These are phyloP conservation scores for Scarus forsteni DNA, from an alignment of 2,797 vertebrate genomes.

Conservation along the genomic window DNA sequence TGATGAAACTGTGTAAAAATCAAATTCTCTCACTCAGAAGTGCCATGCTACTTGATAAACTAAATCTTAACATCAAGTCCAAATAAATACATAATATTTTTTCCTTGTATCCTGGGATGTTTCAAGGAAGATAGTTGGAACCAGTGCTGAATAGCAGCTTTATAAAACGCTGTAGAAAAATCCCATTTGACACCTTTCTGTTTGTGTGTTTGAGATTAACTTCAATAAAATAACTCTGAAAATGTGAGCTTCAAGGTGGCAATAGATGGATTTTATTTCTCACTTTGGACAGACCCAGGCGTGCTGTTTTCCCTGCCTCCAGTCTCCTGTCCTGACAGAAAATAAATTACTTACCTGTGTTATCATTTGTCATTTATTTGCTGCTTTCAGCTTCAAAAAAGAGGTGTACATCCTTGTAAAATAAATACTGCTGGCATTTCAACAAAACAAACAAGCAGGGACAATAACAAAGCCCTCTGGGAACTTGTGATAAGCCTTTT, in stretches of 20 bases:
- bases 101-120: too few relatives aligned
- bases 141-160: too few relatives aligned
- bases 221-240: not conserved
- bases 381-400: not conserved
- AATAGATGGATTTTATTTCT: too few relatives aligned
- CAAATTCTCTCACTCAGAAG: too few relatives aligned
- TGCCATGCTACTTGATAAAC: too few relatives aligned
- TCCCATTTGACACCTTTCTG: too few relatives aligned
- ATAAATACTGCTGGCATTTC: not conserved
- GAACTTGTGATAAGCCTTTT: not conserved
- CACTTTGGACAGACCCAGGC: not conserved
- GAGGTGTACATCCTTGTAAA: not conserved
- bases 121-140: too few relatives aligned
- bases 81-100: too few relatives aligned
- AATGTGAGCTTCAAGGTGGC: not conserved
- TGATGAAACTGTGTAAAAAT: too few relatives aligned
- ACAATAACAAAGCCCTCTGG: not conserved
- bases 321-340: not conserved
- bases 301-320: not conserved
- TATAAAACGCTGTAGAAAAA: not conserved
- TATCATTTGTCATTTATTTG: slow-evolving; percentile 3
- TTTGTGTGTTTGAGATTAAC: slow-evolving; percentile 9
- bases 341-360: not conserved
- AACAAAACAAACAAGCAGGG: not conserved
- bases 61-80: too few relatives aligned